Base-by-base conservation (phyloP, 2,113 vertebrate genomes). In the Hiodon tergisus region DNA sequence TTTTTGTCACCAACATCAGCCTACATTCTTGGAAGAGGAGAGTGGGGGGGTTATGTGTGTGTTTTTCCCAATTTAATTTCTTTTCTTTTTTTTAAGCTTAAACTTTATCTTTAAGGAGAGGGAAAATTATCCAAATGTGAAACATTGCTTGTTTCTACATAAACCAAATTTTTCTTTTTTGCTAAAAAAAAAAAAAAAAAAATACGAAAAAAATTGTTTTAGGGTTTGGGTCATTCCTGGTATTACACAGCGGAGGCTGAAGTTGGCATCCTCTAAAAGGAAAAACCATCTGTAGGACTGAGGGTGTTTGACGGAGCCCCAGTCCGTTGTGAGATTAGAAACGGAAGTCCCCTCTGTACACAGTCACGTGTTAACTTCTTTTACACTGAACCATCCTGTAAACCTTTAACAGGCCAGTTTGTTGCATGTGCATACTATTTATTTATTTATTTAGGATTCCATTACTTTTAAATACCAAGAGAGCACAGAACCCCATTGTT, bases 141-240 rank as follows among this genome's bases (percentile, higher is more conserved):
- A 91, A 86, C 87, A 90, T 91, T 88, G 81, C 89, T 93, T 92
- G 92, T 95, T 94, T 93, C 90, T 94, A 93, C 91, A 94, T 92
- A 93, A 94, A 94, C 92, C 89, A 94, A 93, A 94, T 85, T 85
- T 70, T 60, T 11, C 59, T 48, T 71, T 88, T 92, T 93, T 92
- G 90, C 86, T 91, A 92, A 93, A 89, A 90, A 80, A 86, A 84
- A 81, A 86, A 84, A 82, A 46, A 2, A 73, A 73, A 76, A 71
- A 74, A 17, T 54, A 59, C 70, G 62, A 31, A 72, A 76, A 63
- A 48, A 46, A 69, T 79, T 81, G 79, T 85, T 71, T 77, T 78
- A 83, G 82, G 89, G 84, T 88, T 87, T 85, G 85, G 81, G 82
- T 90, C 82, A 83, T 89, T 90, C 79, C 76, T 70, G 75, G 76